Evolutionary conservation across 1,140 invertebrate genomes (phyloP).

Genomic region (Galleria mellonella): DNA sequence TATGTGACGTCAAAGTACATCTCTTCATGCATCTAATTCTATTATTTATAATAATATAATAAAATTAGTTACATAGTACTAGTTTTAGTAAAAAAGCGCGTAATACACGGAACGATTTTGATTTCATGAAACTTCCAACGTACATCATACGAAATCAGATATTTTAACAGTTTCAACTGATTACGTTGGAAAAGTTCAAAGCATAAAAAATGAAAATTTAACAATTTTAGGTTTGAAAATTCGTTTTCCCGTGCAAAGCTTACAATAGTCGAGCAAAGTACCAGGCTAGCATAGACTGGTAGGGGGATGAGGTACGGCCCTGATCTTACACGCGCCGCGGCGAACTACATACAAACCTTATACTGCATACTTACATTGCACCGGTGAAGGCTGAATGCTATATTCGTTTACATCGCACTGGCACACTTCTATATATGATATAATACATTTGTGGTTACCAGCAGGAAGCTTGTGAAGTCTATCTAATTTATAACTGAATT

Average conservation of each 20-base stretch:
- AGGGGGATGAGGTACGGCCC: conserved; percentile 16
- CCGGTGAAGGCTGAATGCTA: conserved; percentile 52
- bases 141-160: too few species aligned
- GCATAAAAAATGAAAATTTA: too few species aligned
- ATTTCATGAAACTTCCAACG: too few species aligned
- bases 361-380: conserved; percentile 52
- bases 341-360: conserved; percentile 18
- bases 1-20: too few species aligned
- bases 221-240: too few species aligned
- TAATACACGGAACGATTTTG: too few species aligned
- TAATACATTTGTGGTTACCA: not conserved
- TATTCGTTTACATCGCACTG: conserved; percentile 44
- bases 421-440: not conserved
- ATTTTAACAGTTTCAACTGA: too few species aligned
- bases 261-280: conserved; percentile 18
- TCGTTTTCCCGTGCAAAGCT: conserved; percentile 7
- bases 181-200: too few species aligned
- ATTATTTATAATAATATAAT: too few species aligned
- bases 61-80: too few species aligned
- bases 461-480: conserved; percentile 52
- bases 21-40: too few species aligned
- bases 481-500: conserved; percentile 64
- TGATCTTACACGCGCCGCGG: conserved; percentile 40
- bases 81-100: too few species aligned
- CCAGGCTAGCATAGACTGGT: conserved; percentile 31